Conservation (phyloP, 2,797 vertebrate species). For the Australoheros facetus region DNA sequence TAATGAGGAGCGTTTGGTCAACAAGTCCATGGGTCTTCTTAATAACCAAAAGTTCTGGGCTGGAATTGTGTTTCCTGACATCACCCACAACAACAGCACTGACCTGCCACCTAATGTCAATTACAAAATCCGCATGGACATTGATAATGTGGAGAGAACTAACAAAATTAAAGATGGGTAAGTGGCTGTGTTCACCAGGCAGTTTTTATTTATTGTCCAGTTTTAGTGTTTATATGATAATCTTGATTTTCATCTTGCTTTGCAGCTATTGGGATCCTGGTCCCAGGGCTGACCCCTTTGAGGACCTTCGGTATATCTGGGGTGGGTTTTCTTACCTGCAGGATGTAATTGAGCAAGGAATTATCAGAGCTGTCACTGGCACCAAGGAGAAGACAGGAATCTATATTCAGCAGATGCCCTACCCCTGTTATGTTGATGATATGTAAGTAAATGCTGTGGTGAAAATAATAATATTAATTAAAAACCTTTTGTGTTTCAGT, state of each 20-base stretch:
- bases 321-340: slow-evolving; percentile 96
- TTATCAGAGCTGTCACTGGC: slow-evolving; percentile 92
- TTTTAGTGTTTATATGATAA: background rate
- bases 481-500: background rate
- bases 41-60: slow-evolving; percentile 96
- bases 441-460: slow-evolving; percentile 81
- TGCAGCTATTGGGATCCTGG: slow-evolving; percentile 97
- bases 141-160: slow-evolving; percentile 97
- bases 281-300: slow-evolving; percentile 96
- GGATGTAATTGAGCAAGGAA: slow-evolving; percentile 94
- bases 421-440: slow-evolving; percentile 97
- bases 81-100: slow-evolving; percentile 75
- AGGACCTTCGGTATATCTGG: slow-evolving; percentile 97
- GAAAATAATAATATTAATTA: background rate
- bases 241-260: background rate
- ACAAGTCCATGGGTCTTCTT: slow-evolving; percentile 93
- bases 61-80: slow-evolving; percentile 91
- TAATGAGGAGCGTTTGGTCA: slow-evolving; percentile 90
- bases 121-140: slow-evolving; percentile 99
- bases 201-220: background rate
- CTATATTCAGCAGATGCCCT: slow-evolving; percentile 99
- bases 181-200: slow-evolving; percentile 24
- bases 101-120: slow-evolving; percentile 90
- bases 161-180: slow-evolving; percentile 98
- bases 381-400: slow-evolving; percentile 89